Percentiles rank a stretch among this genome's conserved stretches.
phyloP scores from a whole-genome alignment of 1,140 invertebrate species.

The Globodera ellingtonae region DNA sequence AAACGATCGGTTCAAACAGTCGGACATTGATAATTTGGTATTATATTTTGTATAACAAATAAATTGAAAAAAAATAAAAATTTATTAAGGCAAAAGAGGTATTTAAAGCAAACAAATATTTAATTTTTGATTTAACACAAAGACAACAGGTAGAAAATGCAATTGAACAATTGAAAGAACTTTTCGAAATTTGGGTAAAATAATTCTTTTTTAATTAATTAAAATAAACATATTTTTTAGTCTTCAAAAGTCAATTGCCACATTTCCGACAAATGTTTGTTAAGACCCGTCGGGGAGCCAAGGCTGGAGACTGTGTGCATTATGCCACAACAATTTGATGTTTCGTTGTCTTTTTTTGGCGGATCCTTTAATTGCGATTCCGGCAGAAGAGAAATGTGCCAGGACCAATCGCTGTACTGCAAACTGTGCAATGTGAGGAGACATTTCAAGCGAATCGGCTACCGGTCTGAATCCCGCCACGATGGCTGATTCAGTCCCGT shows the following conservation, averaged over 20 bases:
- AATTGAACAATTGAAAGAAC: background rate
- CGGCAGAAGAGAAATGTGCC: background rate
- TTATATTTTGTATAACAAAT: background rate
- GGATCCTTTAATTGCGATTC: background rate
- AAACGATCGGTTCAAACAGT: background rate
- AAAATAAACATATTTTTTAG: background rate
- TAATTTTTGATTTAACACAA: background rate
- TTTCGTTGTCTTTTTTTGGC: background rate
- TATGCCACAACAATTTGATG: background rate
- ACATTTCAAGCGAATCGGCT: no score
- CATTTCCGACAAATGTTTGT: background rate
- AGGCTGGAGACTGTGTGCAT: background rate
- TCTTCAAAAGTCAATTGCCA: background rate
- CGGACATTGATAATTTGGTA: background rate
- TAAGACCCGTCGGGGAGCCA: background rate
- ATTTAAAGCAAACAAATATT: background rate
- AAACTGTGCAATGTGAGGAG: background rate
- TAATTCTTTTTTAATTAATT: background rate
- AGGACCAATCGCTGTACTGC: background rate
- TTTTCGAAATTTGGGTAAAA: background rate
- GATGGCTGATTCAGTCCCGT: no score
- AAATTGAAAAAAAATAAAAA: background rate
- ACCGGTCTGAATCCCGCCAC: no score
- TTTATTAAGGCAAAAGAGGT: background rate
- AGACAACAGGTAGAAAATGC: background rate